Evolutionary conservation across 2,113 vertebrate species (phyloP).

Genomic region (Neolamprologus kungweensis): DNA sequence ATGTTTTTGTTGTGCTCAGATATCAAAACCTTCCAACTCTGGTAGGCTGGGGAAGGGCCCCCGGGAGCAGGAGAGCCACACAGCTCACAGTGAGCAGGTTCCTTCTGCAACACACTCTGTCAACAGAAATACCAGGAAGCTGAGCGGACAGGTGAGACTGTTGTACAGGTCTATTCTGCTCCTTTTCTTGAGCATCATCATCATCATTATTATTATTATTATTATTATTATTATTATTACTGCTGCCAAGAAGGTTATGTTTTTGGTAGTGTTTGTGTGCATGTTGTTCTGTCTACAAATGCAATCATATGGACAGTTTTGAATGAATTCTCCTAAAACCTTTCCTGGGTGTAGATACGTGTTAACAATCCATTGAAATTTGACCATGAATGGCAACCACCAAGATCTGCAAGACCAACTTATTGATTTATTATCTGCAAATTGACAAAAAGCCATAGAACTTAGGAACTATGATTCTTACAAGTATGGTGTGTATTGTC

Average conservation of each 20-base stretch:
- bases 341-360: neutral
- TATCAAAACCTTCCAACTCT: constrained; percentile 84
- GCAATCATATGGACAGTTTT: neutral
- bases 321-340: neutral
- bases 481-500: neutral
- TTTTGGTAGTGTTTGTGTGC: neutral
- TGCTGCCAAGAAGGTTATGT: neutral
- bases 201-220: accelerated
- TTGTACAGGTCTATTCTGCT: neutral
- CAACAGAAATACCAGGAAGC: constrained; percentile 73
- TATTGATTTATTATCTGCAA: neutral
- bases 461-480: neutral
- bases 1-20: constrained; percentile 62
- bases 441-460: neutral
- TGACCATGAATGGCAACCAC: neutral
- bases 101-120: constrained; percentile 57
- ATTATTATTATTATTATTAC: neutral
- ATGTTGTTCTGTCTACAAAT: neutral
- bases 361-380: neutral
- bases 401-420: neutral
- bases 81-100: constrained; percentile 53
- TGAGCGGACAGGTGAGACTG: constrained; percentile 59
- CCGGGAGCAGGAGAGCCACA: constrained; percentile 67
- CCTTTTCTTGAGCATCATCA: neutral
- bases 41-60: constrained; percentile 76